A percentile compares a stretch with the other conserved stretches of the same genome.
Evolutionary conservation across 1,140 invertebrate genomes (phyloP).

Genomic region (Drosophila virilis): DNA sequence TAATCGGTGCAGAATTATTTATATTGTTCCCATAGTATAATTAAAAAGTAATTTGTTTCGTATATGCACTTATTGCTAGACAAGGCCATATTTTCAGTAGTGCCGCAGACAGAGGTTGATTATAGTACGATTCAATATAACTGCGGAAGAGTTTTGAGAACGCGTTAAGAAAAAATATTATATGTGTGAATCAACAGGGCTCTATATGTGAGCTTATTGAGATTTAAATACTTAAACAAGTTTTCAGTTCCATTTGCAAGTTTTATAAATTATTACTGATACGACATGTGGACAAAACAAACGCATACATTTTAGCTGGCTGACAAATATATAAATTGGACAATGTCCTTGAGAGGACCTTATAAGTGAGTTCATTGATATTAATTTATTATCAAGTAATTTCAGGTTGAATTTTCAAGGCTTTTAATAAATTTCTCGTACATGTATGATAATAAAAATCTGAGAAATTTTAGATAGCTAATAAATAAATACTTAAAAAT

Average conservation of each 20-base stretch:
- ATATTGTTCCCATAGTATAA: background rate
- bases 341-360: background rate
- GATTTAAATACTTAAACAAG: no score
- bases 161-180: no score
- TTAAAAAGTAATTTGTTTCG: background rate
- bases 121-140: background rate
- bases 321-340: background rate
- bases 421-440: no score
- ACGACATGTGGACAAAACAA: background rate
- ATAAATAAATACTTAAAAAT: no score
- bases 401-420: no score
- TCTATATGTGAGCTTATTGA: no score
- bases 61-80: background rate
- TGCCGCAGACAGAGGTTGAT: background rate
- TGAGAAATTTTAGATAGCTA: no score
- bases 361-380: no score
- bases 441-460: no score
- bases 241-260: no score
- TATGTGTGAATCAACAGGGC: no score
- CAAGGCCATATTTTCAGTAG: background rate
- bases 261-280: conserved; percentile 4
- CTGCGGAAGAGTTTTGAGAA: background rate
- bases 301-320: background rate
- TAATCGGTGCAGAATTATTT: background rate
- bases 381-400: no score